phyloP scores from a whole-genome alignment of 2,113 vertebrate genomes.

The Typhlomys cinereus region DNA sequence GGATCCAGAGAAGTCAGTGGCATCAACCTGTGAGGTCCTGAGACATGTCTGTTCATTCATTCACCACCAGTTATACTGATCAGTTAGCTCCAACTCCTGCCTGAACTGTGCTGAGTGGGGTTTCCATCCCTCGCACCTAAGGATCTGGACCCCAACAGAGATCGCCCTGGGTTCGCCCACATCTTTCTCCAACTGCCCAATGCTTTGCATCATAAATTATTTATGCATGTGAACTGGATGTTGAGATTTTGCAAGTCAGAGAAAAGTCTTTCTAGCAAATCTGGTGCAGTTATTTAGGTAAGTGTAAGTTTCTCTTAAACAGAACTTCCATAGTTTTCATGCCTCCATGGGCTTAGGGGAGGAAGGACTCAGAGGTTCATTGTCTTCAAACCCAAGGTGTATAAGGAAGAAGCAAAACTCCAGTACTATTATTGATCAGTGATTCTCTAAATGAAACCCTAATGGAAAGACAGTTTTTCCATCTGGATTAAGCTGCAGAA shows the following conservation, averaged over 20 bases:
- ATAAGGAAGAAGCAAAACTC: slow-evolving; percentile 20
- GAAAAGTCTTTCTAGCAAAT: slow-evolving; percentile 39
- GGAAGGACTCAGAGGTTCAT: slow-evolving; percentile 44
- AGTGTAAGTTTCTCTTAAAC: slow-evolving; percentile 43
- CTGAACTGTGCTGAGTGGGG: background rate
- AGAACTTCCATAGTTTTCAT: slow-evolving; percentile 36
- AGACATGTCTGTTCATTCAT: background rate
- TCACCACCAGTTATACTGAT: background rate
- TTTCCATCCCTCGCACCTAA: background rate
- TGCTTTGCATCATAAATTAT: background rate
- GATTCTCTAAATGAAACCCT: background rate
- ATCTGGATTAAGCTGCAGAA: background rate
- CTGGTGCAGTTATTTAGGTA: slow-evolving; percentile 25
- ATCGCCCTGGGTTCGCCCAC: background rate
- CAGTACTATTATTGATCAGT: background rate
- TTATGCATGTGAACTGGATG: background rate
- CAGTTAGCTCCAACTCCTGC: background rate
- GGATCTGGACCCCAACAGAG: background rate
- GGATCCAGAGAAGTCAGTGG: background rate
- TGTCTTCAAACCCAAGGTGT: slow-evolving; percentile 21
- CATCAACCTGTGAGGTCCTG: background rate
- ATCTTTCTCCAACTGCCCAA: background rate
- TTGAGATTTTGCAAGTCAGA: slow-evolving; percentile 18
- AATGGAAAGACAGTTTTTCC: background rate
- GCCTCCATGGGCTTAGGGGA: background rate